A percentile compares a stretch with the other conserved stretches of the same genome.
These are phyloP conservation scores for Sebastes itinus DNA, from an alignment of 2,797 vertebrate genomes.

Conservation along the genomic window DNA sequence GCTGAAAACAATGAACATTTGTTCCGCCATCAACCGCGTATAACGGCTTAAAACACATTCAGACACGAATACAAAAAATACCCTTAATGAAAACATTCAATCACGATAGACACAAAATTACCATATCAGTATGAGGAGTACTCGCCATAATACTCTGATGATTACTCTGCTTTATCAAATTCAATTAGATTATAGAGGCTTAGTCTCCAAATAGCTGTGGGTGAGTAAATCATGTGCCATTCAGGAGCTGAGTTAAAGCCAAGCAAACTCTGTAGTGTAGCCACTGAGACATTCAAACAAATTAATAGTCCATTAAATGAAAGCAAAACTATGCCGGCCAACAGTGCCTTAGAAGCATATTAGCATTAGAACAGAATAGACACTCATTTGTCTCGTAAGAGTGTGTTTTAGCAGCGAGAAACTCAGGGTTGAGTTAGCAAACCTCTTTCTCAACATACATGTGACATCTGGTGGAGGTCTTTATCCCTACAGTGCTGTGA, in stretches of 20 bases:
- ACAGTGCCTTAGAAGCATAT: slow-evolving; percentile 76
- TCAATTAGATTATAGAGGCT: slow-evolving; percentile 68
- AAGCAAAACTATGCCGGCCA: slow-evolving; percentile 63
- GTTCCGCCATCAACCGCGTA: neutral
- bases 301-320: slow-evolving; percentile 82
- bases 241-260: slow-evolving; percentile 53
- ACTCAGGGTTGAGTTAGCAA: slow-evolving; percentile 30
- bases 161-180: slow-evolving; percentile 73
- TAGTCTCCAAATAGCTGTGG: slow-evolving; percentile 49
- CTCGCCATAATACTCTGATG: slow-evolving; percentile 63
- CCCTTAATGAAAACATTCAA: slow-evolving; percentile 46
- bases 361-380: slow-evolving; percentile 67
- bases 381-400: slow-evolving; percentile 57
- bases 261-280: slow-evolving; percentile 42
- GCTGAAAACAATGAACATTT: slow-evolving; percentile 16
- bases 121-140: slow-evolving; percentile 56
- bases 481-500: slow-evolving; percentile 53
- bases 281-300: slow-evolving; percentile 71
- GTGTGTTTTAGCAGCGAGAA: slow-evolving; percentile 46
- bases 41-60: slow-evolving; percentile 8
- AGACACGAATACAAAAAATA: slow-evolving; percentile 7
- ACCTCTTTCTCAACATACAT: slow-evolving; percentile 54
- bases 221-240: slow-evolving; percentile 62
- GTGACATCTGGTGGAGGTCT: slow-evolving; percentile 56
- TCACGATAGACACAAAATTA: slow-evolving; percentile 46